These are phyloP conservation scores for Coremacera marginata DNA, from an alignment of 2,888 invertebrate species.

Conservation along the genomic window DNA sequence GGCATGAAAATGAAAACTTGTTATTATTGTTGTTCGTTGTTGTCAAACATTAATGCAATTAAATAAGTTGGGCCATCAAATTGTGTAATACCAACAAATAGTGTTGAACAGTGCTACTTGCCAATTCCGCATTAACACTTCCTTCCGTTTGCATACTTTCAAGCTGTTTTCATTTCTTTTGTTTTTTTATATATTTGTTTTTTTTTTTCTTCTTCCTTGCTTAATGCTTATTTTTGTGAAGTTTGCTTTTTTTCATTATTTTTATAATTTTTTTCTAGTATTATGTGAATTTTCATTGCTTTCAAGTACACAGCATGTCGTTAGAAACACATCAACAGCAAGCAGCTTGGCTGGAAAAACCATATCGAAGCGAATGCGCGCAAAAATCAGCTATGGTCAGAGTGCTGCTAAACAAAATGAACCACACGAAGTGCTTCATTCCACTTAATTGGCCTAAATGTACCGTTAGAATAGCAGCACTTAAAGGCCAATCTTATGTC, in stretches of 20 bases:
- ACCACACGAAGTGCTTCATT: not conserved
- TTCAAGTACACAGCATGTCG: no score
- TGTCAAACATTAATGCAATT: slow-evolving; percentile 4
- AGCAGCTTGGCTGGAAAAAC: not conserved
- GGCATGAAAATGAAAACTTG: no score
- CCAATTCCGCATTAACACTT: slow-evolving; percentile 7
- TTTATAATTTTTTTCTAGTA: no score
- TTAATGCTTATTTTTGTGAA: not conserved
- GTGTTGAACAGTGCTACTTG: not conserved
- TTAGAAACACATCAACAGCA: no score
- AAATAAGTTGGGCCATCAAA: not conserved
- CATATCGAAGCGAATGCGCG: not conserved
- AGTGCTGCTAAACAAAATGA: not conserved
- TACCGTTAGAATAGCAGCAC: not conserved
- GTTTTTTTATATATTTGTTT: not conserved
- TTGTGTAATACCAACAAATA: not conserved
- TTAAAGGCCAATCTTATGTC: no score
- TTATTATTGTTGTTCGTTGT: slow-evolving; percentile 1
- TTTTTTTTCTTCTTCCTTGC: not conserved
- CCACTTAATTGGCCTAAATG: slow-evolving; percentile 6
- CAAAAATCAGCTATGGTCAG: not conserved
- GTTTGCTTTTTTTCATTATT: not conserved
- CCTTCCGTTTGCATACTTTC: not conserved
- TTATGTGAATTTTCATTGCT: no score
- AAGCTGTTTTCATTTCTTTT: no score